Evolutionary conservation across 2,797 vertebrate species (phyloP), one percentile per base, ranked within the genome.

Genomic region (Scolopax rusticola): DNA sequence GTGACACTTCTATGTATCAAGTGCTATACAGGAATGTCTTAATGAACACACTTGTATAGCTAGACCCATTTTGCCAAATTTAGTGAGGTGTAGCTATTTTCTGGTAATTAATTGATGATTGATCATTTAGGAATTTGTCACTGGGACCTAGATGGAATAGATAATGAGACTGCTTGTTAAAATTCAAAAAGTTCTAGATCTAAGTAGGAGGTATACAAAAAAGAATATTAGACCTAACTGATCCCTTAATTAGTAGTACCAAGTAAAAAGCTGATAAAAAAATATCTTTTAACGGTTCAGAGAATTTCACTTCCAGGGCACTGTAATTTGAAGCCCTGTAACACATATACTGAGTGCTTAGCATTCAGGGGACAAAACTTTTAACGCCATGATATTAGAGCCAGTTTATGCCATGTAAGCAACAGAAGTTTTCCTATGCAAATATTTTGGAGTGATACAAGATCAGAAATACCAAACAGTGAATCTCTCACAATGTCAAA

Each of bases 121-220:
- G 59, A 93, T 95, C 73, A 82, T 95, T 86, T 84, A 47, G 57
- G 74, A 84, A 71, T 87, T 88, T 95, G 86, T 93, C 89, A 74
- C 33, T 74, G 60, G 36, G 17, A 89, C n/a, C 45, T 73, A 70
- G 73, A 74, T 77, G 19, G 81, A 88, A 81, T 71, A 56, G 53
- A 23, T 86, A 89, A 93, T 45, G 67, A 90, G 59, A 10, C 40
- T 60, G 33, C 30, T 89, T 89, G 48, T 92, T 87, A 41, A 23
- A 81, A 93, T 70, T 65, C 67, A 91, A 82, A 75, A 4, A 1
- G 78, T 54, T 48, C 33, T 45, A 51, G 41, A 54, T 80, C 32
- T 63, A 38, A 73, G 63, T 56, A 53, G 38, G 57, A 91, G 75
- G 21, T 41, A 20, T 15, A 54, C 33, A 69, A 28, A 54, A 56